Percentiles rank a stretch among this genome's conserved stretches.
Evolutionary conservation across 2,113 vertebrate genomes (phyloP).

Genomic region (Struthidea cinerea): DNA sequence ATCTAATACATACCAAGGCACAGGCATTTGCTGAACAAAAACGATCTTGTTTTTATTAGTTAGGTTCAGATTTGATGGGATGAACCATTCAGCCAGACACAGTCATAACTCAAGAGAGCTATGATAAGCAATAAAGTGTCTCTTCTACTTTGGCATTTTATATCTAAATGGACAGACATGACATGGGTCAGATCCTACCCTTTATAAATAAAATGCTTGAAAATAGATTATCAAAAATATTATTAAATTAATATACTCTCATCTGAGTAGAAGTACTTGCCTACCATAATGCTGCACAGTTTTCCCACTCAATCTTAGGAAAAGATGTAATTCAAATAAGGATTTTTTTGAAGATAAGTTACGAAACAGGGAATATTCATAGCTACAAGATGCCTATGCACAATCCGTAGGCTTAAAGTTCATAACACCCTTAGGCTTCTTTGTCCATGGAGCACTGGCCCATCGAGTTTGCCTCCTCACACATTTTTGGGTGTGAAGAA

Average conservation of each 20-base stretch:
- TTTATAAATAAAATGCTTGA: neutral
- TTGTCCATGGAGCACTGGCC: neutral
- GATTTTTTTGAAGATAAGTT: neutral
- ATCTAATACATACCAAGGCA: slow-evolving; percentile 52
- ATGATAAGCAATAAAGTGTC: neutral
- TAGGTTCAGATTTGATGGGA: slow-evolving; percentile 53
- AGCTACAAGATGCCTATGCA: neutral
- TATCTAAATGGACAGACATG: neutral
- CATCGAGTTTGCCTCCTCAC: neutral
- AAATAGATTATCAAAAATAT: neutral
- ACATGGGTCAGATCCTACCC: neutral
- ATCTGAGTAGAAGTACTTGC: neutral
- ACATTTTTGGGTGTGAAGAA: neutral
- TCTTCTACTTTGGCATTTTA: neutral
- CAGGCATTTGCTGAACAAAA: slow-evolving; percentile 22
- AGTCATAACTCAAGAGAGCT: slow-evolving; percentile 33
- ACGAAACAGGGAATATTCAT: neutral
- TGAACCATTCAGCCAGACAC: slow-evolving; percentile 60
- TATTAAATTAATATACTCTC: neutral
- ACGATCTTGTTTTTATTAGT: slow-evolving; percentile 56
- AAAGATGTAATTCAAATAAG: neutral
- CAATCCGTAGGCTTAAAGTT: neutral
- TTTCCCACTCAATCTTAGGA: neutral
- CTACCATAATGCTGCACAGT: neutral
- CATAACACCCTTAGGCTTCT: neutral